Evolutionary conservation across 2,797 vertebrate genomes (phyloP), one percentile per base, ranked within the genome.

Genomic region (Myotis findleyi): DNA sequence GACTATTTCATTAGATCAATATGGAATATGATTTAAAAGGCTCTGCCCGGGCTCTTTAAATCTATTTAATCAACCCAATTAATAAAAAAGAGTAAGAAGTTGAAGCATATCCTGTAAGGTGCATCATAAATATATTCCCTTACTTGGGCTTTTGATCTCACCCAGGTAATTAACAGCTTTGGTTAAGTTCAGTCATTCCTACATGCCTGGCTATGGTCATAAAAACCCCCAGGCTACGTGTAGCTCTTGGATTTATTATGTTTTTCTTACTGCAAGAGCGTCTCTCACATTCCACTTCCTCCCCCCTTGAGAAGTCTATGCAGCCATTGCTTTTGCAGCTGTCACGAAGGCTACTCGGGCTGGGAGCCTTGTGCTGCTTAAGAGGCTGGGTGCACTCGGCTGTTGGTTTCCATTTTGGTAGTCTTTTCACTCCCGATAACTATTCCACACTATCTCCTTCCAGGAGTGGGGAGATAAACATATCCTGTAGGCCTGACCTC

Each of bases 51-150:
- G 98, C 98, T 98, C 98, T 98, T 99, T 98, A 98, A 98, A 98
- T 99, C 98, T 98, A 98, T 98, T 98, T 98, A 99, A 99, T 99
- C 98, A 99, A 98, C 98, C 98, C 98, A 98, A 99, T 99, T 99
- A 99, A 99, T 98, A 98, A 98, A 97, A 98, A 98, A 98, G 98
- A 95, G 97, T 94, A 98, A 98, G 98, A 98, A 98, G 98, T 97
- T 98, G 98, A 98, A 98, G 97, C 97, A 97, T 98, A 98, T 98
- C 97, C 97, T 98, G 98, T 98, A 98, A 98, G 98, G 98, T 98
- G 97, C 97, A 98, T 98, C 98, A 79, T 98, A 98, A 98, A 98
- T 98, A 98, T 97, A 98, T 96, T 98, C 97, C 96, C 97, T 98
- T 98, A 97, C 97, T 98, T 97, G 97, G 97, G 97, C 97, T 98